Base-by-base conservation (phyloP, 1,140 invertebrate species). In the Battus philenor region DNA sequence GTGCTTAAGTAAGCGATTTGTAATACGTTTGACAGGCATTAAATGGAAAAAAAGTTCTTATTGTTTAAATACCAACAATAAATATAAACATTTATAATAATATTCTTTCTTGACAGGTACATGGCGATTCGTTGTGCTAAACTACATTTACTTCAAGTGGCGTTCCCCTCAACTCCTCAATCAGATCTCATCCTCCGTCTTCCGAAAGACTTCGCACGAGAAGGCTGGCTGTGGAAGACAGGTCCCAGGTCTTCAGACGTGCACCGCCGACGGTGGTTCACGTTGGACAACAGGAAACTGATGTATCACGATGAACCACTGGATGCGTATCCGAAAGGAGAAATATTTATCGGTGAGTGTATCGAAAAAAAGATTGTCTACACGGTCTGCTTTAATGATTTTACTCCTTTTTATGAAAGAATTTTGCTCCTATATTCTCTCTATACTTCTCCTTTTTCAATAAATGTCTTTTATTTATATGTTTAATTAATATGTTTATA, bases 171-270 rank as follows among this genome's bases (percentile, higher is more conserved):
- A 30, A 91, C 90, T 2, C 89, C 88, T 45, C 92, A 95, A 60
- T 87, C 88, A n/a, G 94, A 96, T 69, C 82, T 97, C 45, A 80
- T 93, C 0, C 87, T 89, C 8, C 90, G 91, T 50, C 83, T 97
- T 10, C 94, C 93, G 0, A 89, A 90, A 68, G 94, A 96, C 76
- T 97, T 96, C 79, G 81, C 90, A 0, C 89, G 91, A 55, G 95
- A 97, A 87, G 95, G 95, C 4, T 96, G 91, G 90, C 81, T 97
- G n/a, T 94, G 90, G 91, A 94, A 97, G 87, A 96, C 94, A 4
- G 95, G 95, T 1, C 95, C 95, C 0, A 86, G 90, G 47, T 87
- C 89, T 2, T 90, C 90, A 8, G 94, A 97, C 70, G 91, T 91
- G 1, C 97, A 94, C 65, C 92, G 93, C 58, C 92, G 93, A 63